phyloP scores from a whole-genome alignment of 1,140 invertebrate species.

The Samia ricini region DNA sequence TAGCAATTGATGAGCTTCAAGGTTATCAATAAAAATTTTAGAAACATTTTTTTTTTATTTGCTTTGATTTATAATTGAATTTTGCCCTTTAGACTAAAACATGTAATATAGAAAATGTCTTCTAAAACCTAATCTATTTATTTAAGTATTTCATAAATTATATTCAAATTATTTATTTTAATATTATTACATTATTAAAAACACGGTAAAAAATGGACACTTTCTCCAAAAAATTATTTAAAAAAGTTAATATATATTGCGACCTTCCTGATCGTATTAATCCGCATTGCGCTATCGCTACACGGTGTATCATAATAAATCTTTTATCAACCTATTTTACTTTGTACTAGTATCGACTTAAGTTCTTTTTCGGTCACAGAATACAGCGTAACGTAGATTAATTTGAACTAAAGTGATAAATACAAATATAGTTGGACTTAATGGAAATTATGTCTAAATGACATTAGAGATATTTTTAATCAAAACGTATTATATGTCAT shows the following conservation, averaged over 20 bases:
- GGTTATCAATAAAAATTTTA: too few relatives aligned
- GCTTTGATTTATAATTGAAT: too few relatives aligned
- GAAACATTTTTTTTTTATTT: too few relatives aligned
- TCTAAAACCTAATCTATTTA: not conserved
- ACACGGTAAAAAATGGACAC: too few relatives aligned
- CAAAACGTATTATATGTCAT: too few relatives aligned
- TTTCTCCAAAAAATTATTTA: too few relatives aligned
- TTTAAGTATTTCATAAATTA: not conserved
- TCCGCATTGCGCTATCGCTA: conserved; percentile 25
- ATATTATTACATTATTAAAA: too few relatives aligned
- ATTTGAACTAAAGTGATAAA: too few relatives aligned
- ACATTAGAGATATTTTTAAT: not conserved
- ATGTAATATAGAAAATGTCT: too few relatives aligned
- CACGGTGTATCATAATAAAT: conserved; percentile 11
- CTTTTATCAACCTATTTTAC: conserved; percentile 28
- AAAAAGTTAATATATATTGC: not conserved
- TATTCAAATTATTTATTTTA: not conserved
- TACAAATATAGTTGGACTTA: not conserved
- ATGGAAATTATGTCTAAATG: not conserved
- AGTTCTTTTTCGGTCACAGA: not conserved
- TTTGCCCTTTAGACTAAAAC: too few relatives aligned
- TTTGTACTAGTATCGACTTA: conserved; percentile 28
- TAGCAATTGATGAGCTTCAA: too few relatives aligned
- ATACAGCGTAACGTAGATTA: too few relatives aligned
- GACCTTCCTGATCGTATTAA: conserved; percentile 4